Evolutionary conservation across 2,113 vertebrate genomes (phyloP).

Genomic region (Cacatua alba): DNA sequence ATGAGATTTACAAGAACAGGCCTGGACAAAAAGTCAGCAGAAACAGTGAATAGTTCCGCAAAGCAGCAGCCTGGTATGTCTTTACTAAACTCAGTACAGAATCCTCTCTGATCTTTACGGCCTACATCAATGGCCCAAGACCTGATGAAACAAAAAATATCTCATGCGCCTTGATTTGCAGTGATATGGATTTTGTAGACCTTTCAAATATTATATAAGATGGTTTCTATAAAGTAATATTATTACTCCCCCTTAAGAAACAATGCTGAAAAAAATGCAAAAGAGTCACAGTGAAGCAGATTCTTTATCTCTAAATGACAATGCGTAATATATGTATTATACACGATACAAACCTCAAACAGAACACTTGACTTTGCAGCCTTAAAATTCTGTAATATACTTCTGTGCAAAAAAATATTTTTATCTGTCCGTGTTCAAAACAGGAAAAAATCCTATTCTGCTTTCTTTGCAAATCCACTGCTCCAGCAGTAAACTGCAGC

Average conservation of each 20-base stretch:
- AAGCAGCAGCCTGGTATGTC: background rate
- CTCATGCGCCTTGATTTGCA: background rate
- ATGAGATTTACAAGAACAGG: background rate
- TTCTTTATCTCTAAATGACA: background rate
- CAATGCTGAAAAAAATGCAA: background rate
- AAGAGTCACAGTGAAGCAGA: background rate
- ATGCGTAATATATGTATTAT: background rate
- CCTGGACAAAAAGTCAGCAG: background rate
- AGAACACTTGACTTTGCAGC: background rate
- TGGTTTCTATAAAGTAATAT: background rate
- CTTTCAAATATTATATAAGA: background rate
- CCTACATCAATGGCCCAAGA: background rate
- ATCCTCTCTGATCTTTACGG: background rate
- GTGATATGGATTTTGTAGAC: background rate
- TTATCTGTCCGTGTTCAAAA: background rate
- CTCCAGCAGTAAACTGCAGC: background rate
- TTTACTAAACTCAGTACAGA: background rate
- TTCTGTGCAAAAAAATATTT: background rate
- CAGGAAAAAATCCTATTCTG: background rate
- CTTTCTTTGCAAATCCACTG: background rate
- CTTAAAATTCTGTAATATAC: background rate
- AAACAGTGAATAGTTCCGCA: background rate
- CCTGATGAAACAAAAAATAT: background rate
- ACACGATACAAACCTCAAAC: background rate
- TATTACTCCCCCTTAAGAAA: background rate